Evolutionary conservation across 2,888 invertebrate species (phyloP), one percentile per base, ranked within the genome.

Genomic region (Cantharis nigra): DNA sequence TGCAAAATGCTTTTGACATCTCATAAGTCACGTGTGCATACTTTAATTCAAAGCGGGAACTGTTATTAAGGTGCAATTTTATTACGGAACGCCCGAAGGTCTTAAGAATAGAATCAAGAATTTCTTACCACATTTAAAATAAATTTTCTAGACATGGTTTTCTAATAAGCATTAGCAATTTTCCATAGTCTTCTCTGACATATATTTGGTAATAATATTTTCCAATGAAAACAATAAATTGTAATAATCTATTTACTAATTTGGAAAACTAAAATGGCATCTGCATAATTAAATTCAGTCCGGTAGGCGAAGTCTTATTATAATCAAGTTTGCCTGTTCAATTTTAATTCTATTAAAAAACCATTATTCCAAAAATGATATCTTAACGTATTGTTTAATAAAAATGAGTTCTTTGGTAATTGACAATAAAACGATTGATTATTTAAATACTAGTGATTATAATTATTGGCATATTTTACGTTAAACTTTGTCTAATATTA

Each of bases 1-100:
- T 86, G 86, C 86, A 86, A 87, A 87, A 86, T 85, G 86, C 83
- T 85, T 83, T 82, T 86, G 87, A 86, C 87, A 83, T 85, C 83
- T 83, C 85, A 85, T 87, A 86, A 86, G 85, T 86, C 85, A 86
- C 85, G 85, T 85, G 83, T 85, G 85, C 84, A 83, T 83, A 84
- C 83, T 81, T 81, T 83, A 83, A 83, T 83, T 82, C 80, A 72
- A 78, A 71, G 76, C 79, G 80, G 75, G 77, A 77, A 75, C 77
- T 69, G 78, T 81, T 81, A 82, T 81, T 81, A 82, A 81, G 78
- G 81, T 77, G 79, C 82, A 80, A 80, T 82, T 80, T 81, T 79
- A 79, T 80, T 80, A 74, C 63, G 16, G 49, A 33, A 64, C 73
- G 75, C 75, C 72, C 28, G 73, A 75, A 76, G 71, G 75, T 67